Evolutionary conservation across 2,113 vertebrate species (phyloP), one percentile per base, ranked within the genome.

Genomic region (Lutjanus erythropterus): DNA sequence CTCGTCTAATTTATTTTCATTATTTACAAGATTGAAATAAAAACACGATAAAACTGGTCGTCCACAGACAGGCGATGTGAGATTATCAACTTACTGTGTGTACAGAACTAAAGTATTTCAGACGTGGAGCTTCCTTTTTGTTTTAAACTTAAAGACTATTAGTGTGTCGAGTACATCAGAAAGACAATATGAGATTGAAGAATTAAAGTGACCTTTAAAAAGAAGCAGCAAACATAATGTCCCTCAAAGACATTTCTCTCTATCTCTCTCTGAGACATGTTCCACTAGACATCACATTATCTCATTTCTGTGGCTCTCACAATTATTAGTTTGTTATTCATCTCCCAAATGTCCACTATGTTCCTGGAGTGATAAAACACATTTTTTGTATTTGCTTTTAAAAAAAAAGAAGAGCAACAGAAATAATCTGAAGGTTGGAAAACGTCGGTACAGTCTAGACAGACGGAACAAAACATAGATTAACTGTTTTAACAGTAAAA

Each of bases 401-500:
- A 78, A 87, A 84, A 66, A 67, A 5, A n/a, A 60, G 81, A 77
- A 80, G 76, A 93, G 77, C 89, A 88, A 87, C 77, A 84, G 83
- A 92, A 64, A 77, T 85, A 14, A 76, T 84, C 25, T 74, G 84
- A 86, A 89, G 71, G 84, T 81, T 75, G 74, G 75, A 83, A 81
- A 86, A 91, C 50, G 78, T 78, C 25, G 78, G 84, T 89, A 88
- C 81, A 85, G 89, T 88, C 90, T 73, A 80, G 91, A 92, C 90
- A 84, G 86, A 90, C 42, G 46, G 80, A 86, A 81, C 79, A 62
- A 86, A 87, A 91, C 79, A 84, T 56, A 82, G 87, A 85, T 84
- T n/a, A 91, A 95, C 94, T 95, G 94, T 95, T 95, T 95, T 94
- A 95, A 95, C 95, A 95, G 95, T 87, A 91, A 92, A 84, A 91